Conservation (phyloP, 2,888 invertebrate species). For the Chesias legatella region DNA sequence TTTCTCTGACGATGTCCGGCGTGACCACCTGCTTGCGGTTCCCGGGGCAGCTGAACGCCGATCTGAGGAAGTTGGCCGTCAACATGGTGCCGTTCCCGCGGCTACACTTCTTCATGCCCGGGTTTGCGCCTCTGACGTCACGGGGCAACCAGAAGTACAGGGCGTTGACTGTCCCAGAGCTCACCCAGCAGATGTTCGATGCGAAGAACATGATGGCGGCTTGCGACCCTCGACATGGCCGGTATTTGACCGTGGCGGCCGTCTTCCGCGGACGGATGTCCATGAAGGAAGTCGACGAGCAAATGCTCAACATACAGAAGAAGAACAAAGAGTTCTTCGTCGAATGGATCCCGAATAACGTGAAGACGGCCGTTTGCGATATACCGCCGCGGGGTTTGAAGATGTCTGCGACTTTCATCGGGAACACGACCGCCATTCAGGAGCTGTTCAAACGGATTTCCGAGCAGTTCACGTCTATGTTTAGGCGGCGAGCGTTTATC, state of each 20-base stretch:
- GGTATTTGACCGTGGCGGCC: slow-evolving; percentile 93
- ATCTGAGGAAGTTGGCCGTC: slow-evolving; percentile 79
- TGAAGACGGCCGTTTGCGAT: slow-evolving; percentile 89
- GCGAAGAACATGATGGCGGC: slow-evolving; percentile 98
- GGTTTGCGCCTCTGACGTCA: slow-evolving; percentile 84
- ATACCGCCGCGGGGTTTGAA: slow-evolving; percentile 87
- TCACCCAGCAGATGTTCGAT: slow-evolving; percentile 94
- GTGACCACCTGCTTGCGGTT: slow-evolving; percentile 66
- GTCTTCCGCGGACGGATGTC: slow-evolving; percentile 95
- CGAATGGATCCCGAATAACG: slow-evolving; percentile 90
- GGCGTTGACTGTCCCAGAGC: slow-evolving; percentile 91
- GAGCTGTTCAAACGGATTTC: slow-evolving; percentile 92
- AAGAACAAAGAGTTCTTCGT: slow-evolving; percentile 88
- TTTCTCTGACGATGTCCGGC: slow-evolving; percentile 64
- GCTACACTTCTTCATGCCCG: slow-evolving; percentile 79
- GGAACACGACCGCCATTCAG: slow-evolving; percentile 91
- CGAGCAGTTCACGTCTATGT: slow-evolving; percentile 94
- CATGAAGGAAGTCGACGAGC: slow-evolving; percentile 94
- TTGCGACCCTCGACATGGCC: slow-evolving; percentile 93
- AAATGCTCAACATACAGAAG: slow-evolving; percentile 88
- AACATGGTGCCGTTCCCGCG: slow-evolving; percentile 87
- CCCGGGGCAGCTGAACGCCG: slow-evolving; percentile 83
- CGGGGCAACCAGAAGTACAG: slow-evolving; percentile 91
- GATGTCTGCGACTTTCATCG: slow-evolving; percentile 93
- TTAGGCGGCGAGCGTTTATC: slow-evolving; percentile 95